Evolutionary conservation across 2,113 vertebrate species (phyloP).

Genomic region (Mesitornis unicolor): DNA sequence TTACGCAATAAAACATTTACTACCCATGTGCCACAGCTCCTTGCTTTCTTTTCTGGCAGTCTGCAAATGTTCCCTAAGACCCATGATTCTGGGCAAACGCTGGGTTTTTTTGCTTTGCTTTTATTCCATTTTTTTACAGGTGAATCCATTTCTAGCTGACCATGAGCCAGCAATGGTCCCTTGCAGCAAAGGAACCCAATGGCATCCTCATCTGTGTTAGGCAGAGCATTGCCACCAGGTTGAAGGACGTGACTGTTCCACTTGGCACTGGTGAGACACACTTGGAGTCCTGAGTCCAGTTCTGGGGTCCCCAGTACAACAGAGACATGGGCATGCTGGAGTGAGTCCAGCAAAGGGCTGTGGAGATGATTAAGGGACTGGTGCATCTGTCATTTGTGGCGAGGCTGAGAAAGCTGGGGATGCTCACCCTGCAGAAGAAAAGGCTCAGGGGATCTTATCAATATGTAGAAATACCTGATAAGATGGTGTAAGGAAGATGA

Average conservation of each 20-base stretch:
- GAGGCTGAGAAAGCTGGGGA: neutral
- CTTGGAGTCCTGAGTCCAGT: neutral
- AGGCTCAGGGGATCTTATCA: neutral
- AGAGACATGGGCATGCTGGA: neutral
- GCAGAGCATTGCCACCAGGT: neutral
- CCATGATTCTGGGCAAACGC: fast-evolving
- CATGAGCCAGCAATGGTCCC: fast-evolving
- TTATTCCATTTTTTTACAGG: neutral
- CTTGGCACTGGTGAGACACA: neutral
- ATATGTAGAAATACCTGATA: neutral
- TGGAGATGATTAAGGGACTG: too few relatives aligned
- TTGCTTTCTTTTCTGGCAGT: neutral
- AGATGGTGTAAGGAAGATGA: neutral
- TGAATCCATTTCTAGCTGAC: neutral
- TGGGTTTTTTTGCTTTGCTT: neutral
- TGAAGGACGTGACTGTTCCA: neutral
- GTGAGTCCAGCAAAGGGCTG: neutral
- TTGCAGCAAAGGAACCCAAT: neutral
- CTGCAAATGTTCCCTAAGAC: neutral
- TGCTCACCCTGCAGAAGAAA: neutral
- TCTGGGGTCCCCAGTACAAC: neutral
- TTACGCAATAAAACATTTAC: neutral
- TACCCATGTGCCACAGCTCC: neutral
- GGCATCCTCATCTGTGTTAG: neutral
- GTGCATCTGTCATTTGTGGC: neutral